Percentiles rank a stretch among this genome's conserved stretches.
These are phyloP conservation scores for Polyergus mexicanus DNA, from an alignment of 1,140 invertebrate species.

Conservation along the genomic window DNA sequence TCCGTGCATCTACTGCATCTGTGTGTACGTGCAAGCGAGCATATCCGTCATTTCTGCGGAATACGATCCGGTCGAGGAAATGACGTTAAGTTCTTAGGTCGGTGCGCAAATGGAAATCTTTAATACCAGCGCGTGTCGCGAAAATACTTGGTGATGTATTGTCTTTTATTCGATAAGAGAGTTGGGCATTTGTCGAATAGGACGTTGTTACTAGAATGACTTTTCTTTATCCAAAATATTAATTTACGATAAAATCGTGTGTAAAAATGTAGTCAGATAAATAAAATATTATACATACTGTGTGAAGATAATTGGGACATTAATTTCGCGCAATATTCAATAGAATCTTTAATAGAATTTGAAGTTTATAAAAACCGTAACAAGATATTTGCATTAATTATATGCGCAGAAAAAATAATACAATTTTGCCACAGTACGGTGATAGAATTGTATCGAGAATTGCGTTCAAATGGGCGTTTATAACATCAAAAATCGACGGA, in stretches of 20 bases:
- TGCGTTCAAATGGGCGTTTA: conserved; percentile 4
- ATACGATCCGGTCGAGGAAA: conserved; percentile 18
- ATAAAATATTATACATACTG: not conserved
- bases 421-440: not conserved
- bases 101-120: conserved; percentile 44
- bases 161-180: not conserved
- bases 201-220: not conserved
- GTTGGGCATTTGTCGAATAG: conserved; percentile 6
- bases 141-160: conserved; percentile 31
- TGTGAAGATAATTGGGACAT: not conserved
- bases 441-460: not conserved
- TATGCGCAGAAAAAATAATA: not conserved
- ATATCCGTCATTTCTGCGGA: conserved; percentile 35
- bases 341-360: not conserved
- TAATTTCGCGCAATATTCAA: conserved; percentile 9
- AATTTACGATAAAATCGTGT: not conserved
- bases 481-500: conserved; percentile 13
- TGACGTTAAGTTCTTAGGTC: conserved; percentile 1
- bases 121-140: conserved; percentile 31
- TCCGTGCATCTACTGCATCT: conserved; percentile 30
- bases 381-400: no score
- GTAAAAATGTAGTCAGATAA: conserved; percentile 3
- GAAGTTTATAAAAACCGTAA: not conserved
- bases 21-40: conserved; percentile 22
- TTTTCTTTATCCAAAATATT: not conserved